Evolutionary conservation across 2,888 invertebrate species (phyloP), one percentile per base, ranked within the genome.

Genomic region (Harmothoe impar): DNA sequence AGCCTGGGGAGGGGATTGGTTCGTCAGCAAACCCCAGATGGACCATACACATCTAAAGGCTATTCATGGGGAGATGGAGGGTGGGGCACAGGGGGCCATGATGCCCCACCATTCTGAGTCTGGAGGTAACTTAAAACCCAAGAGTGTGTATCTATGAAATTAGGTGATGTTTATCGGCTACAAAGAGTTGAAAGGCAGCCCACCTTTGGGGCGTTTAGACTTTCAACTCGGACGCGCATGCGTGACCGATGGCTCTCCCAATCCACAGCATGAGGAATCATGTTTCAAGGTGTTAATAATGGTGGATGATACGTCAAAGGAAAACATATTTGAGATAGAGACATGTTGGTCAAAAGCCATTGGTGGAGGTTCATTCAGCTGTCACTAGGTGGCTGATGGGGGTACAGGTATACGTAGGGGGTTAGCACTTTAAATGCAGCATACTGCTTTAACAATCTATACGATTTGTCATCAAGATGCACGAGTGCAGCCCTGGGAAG

Each of bases 131-230:
- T 52, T 10, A 52, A 86, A 25, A 20, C 31, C 15, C 31, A 12
- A 54, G 29, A 0, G 56, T 86, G 86, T 86, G 86, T 54, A 86
- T 54, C 86, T 52, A 86, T 86, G 52, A 86, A 86, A 86, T 86
- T 86, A 86, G 86, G 56, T 86, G 86, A 86, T 86, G 86, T 86
- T 86, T 86, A 86, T 86, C 86, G 56, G 0, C 54, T 54, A 86
- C 86, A 86, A 86, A 86, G 54, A 25, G 54, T 29, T 86, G 54
- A 86, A 86, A 86, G 29, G 86, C 17, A 52, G 54, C 29, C 5
- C n/a, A 29, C 52, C 15, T 86, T 23, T 23, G 54, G 29, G 25
- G 86, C 86, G 54, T 86, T 86, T 86, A 86, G 25, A 86, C 86
- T 54, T 86, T 86, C 52, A 86, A 54, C 86, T 52, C 43, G 29